Evolutionary conservation across 1,140 invertebrate species (phyloP).

Genomic region (Neodiprion lecontei): DNA sequence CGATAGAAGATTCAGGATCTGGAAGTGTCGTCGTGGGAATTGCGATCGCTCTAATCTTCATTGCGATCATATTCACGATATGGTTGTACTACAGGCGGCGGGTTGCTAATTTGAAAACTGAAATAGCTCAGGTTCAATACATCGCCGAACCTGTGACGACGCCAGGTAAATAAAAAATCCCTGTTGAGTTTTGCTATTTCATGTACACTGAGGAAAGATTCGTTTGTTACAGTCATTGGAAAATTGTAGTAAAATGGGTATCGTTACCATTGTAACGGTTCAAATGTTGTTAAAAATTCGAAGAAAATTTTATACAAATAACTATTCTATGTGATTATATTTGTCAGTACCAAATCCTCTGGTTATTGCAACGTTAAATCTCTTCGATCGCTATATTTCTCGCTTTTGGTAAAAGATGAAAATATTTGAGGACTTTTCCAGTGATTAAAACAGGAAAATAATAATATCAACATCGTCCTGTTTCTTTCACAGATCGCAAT

Average conservation of each 20-base stretch:
- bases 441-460: no score
- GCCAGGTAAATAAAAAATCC: conserved; percentile 60
- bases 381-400: no score
- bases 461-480: conserved; percentile 16
- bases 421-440: background rate
- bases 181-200: background rate
- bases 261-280: no score
- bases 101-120: conserved; percentile 81
- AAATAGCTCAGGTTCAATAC: conserved; percentile 88
- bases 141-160: conserved; percentile 75
- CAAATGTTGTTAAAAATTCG: no score
- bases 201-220: no score
- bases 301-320: no score
- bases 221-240: no score
- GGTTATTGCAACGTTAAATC: no score
- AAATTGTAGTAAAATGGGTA: no score
- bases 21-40: conserved; percentile 72
- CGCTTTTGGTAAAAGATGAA: background rate
- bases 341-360: no score
- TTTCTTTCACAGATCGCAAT: conserved; percentile 72
- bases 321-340: no score
- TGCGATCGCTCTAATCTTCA: conserved; percentile 72
- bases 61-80: conserved; percentile 67
- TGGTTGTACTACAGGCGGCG: conserved; percentile 80
- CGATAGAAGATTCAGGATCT: conserved; percentile 45